Evolutionary conservation across 1,140 invertebrate species (phyloP), one percentile per base, ranked within the genome.

Genomic region (Zaprionus gabonicus): DNA sequence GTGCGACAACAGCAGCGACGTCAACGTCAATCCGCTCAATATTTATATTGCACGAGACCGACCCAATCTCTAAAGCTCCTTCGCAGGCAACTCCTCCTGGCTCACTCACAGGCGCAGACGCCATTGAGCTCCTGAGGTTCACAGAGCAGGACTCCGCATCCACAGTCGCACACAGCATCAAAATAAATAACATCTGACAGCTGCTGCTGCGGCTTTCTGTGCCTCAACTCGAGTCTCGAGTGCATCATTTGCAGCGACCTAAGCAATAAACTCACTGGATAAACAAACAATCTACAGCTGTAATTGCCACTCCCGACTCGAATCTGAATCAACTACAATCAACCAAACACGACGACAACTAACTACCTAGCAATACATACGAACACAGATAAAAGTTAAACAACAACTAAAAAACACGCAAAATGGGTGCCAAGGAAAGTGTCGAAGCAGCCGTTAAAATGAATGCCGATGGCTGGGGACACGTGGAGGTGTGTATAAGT

Each of bases 391-490:
- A 64, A 74, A 55, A 67, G 51, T 57, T 68, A 49, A 57, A 71
- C 63, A 78, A 87, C 67, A 78, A 87, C 67, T 57, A 78, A 68
- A 82, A 83, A 78, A 72, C 75, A 76, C 76, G 78, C 90, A 93
- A 49, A 38, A 86, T 96, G 95, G 95, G 95, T 94, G 95, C 95
- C 92, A 96, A 96, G 94, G 95, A 95, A 92, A 96, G 95, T 94
- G 95, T 95, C 91, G 95, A 96, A 93, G 95, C 95, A 93, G 95
- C 95, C 93, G 92, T 91, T 65, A 95, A 95, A 94, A 94, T 95
- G 94, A 95, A 95, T 93, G 94, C 95, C 93, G 95, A 95, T 94
- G 95, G 95, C 94, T 96, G 95, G 95, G 95, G 95, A 93, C 95
- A 95, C 94, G 93, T 95, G 88, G 95, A 96, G 95, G 95, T 96